Conservation (phyloP, 2,113 vertebrate species). For the Paraplagusia blochii region DNA sequence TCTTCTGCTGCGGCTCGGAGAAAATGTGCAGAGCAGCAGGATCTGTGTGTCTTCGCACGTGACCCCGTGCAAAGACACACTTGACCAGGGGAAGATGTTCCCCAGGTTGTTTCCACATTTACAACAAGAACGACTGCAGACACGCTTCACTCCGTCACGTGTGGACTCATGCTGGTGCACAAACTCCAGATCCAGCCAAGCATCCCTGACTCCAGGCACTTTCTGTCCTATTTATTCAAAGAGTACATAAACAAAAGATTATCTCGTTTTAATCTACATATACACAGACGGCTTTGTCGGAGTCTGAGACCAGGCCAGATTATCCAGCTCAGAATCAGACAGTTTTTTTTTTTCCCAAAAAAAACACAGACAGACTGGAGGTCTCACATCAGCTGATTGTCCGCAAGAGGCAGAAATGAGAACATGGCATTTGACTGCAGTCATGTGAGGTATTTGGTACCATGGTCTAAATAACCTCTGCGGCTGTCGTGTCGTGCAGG, state of each 20-base stretch:
- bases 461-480: too few relatives aligned
- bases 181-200: conserved; percentile 46
- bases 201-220: conserved; percentile 56
- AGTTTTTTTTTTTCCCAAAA: too few relatives aligned
- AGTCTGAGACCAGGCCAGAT: neutral
- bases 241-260: conserved; percentile 53
- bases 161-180: conserved; percentile 37
- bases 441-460: neutral
- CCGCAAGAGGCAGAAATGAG: neutral
- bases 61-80: neutral
- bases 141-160: conserved; percentile 42
- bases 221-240: conserved; percentile 67
- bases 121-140: conserved; percentile 31
- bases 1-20: conserved; percentile 25
- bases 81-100: conserved; percentile 11
- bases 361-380: too few relatives aligned
- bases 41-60: neutral
- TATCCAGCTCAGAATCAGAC: too few relatives aligned
- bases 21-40: conserved; percentile 18
- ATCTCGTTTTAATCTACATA: conserved; percentile 26
- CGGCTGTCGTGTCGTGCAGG: conserved; percentile 25
- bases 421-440: neutral
- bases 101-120: conserved; percentile 27
- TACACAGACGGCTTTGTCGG: conserved; percentile 7
- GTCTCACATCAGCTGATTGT: neutral